These are phyloP conservation scores for Tonatia bakeri DNA, from an alignment of 2,113 vertebrate species.

Conservation along the genomic window DNA sequence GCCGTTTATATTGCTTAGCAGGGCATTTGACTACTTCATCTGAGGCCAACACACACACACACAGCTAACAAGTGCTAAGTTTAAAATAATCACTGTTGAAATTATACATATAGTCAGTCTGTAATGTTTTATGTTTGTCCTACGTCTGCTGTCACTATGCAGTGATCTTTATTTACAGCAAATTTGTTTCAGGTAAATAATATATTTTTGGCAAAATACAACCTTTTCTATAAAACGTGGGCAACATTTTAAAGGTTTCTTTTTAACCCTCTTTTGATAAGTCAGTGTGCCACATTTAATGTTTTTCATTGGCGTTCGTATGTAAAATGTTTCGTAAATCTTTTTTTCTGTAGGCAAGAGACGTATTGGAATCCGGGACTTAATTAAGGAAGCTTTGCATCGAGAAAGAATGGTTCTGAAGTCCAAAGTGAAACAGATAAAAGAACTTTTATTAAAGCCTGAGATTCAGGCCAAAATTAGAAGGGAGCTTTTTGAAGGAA, in stretches of 20 bases:
- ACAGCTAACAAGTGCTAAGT: constrained; percentile 71
- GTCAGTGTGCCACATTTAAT: constrained; percentile 50
- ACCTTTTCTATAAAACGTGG: constrained; percentile 76
- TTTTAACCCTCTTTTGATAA: constrained; percentile 66
- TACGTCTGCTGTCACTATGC: constrained; percentile 49
- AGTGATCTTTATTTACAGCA: constrained; percentile 76
- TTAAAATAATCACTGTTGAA: constrained; percentile 71
- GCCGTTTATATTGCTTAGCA: constrained; percentile 51
- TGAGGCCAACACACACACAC: constrained; percentile 63
- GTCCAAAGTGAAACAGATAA: constrained; percentile 83
- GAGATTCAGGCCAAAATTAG: constrained; percentile 82
- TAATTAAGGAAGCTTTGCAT: constrained; percentile 82
- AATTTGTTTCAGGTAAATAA: constrained; percentile 75
- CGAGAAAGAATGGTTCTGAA: constrained; percentile 81
- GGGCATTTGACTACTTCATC: constrained; percentile 43
- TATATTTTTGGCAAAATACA: constrained; percentile 79
- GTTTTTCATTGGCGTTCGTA: constrained; percentile 61
- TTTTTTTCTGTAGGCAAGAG: constrained; percentile 82
- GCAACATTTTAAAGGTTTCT: constrained; percentile 61
- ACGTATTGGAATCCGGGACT: constrained; percentile 72
- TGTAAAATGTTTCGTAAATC: constrained; percentile 79
- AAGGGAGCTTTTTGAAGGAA: constrained; percentile 82
- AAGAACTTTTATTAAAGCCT: constrained; percentile 82
- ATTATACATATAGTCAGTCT: constrained; percentile 69
- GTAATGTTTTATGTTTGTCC: constrained; percentile 60